phyloP scores from a whole-genome alignment of 2,113 vertebrate genomes.

The Paratilapia polleni region DNA sequence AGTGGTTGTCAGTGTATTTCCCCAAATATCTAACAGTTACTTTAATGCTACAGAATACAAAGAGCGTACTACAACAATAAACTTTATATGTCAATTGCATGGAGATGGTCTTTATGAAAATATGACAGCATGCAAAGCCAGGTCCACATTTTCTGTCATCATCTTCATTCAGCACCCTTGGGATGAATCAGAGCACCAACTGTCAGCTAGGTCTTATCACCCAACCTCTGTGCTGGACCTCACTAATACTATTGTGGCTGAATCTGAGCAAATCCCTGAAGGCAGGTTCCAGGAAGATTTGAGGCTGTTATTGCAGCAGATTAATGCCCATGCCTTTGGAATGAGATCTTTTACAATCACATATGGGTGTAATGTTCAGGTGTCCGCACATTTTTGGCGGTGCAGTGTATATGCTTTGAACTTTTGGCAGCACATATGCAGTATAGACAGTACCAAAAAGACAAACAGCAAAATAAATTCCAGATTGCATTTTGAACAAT shows the following conservation, averaged over 20 bases:
- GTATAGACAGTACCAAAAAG: not conserved
- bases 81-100: no score
- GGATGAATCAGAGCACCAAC: not conserved
- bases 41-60: not conserved
- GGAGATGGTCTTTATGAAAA: not conserved
- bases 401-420: not conserved
- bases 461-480: constrained; percentile 10
- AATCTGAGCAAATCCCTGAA: not conserved
- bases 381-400: not conserved
- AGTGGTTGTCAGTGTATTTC: no score
- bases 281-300: not conserved
- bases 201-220: not conserved
- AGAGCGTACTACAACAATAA: not conserved
- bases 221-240: not conserved
- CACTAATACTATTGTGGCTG: not conserved
- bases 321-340: not conserved
- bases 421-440: not conserved
- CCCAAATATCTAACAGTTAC: not conserved
- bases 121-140: not conserved
- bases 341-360: not conserved
- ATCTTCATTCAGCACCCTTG: not conserved
- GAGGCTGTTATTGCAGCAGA: not conserved
- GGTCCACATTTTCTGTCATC: not conserved
- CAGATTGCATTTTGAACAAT: constrained; percentile 14
- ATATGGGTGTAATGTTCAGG: not conserved